These are phyloP conservation scores for Vireo griseus DNA, from an alignment of 2,797 vertebrate species.

Conservation along the genomic window DNA sequence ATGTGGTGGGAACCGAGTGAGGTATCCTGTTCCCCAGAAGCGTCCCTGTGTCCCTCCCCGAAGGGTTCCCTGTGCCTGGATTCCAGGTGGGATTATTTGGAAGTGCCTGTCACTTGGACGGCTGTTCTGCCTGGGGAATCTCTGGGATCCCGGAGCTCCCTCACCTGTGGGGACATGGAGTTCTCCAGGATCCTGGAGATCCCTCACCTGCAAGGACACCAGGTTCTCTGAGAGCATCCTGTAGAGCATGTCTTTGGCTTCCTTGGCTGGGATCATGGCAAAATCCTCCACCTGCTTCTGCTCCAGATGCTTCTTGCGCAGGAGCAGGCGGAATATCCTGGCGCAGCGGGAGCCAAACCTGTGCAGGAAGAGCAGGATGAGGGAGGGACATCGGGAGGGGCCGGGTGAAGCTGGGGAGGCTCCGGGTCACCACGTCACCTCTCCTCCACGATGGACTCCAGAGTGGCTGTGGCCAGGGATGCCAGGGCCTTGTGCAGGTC, in stretches of 20 bases:
- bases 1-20: rapidly evolving
- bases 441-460: slow-evolving; percentile 2
- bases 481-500: neutral
- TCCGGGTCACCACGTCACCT: neutral
- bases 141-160: neutral
- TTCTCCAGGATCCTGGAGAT: neutral
- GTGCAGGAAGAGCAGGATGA: rapidly evolving
- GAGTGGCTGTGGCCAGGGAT: neutral
- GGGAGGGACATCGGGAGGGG: neutral
- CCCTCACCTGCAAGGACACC: neutral
- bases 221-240: slow-evolving; percentile 85
- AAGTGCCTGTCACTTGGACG: neutral
- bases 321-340: slow-evolving; percentile 1
- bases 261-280: slow-evolving; percentile 96
- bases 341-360: neutral
- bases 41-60: neutral
- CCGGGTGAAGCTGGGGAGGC: rapidly evolving
- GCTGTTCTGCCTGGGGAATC: no score
- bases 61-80: rapidly evolving
- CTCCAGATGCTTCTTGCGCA: slow-evolving; percentile 89
- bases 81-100: neutral
- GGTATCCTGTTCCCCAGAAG: no score
- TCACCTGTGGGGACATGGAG: no score
- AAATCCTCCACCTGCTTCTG: slow-evolving; percentile 99
- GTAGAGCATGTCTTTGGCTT: slow-evolving; percentile 97